A percentile compares a stretch with the other conserved stretches of the same genome.
Conservation (phyloP, 1,140 invertebrate species). For the Lordiphosa mommai region DNA sequence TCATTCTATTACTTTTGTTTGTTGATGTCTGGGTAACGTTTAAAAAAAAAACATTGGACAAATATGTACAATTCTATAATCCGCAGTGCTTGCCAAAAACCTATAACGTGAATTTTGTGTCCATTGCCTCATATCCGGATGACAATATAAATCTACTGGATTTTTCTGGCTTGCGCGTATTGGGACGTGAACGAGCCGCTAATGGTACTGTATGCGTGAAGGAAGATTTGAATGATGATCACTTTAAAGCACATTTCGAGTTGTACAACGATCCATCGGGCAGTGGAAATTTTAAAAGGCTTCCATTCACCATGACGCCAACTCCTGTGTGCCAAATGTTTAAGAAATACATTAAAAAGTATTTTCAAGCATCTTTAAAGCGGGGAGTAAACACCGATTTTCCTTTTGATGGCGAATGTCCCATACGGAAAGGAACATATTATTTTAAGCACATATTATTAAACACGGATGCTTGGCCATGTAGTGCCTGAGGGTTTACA, state of each 20-base stretch:
- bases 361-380: neutral
- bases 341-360: neutral
- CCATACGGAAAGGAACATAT: neutral
- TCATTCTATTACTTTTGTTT: neutral
- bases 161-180: neutral
- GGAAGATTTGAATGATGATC: slow-evolving; percentile 5
- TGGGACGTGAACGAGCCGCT: slow-evolving; percentile 10
- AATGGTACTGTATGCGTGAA: slow-evolving; percentile 26
- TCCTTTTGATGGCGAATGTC: slow-evolving; percentile 17
- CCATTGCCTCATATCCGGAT: neutral
- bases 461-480: too few relatives aligned
- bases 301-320: slow-evolving; percentile 4
- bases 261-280: slow-evolving; percentile 12
- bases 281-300: slow-evolving; percentile 17
- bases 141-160: neutral
- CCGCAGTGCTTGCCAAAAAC: neutral
- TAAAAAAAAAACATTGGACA: neutral
- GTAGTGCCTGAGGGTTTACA: too few relatives aligned
- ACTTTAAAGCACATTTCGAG: slow-evolving; percentile 5
- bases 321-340: slow-evolving; percentile 14
- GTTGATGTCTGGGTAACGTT: neutral
- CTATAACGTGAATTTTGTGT: neutral
- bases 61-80: too few relatives aligned
- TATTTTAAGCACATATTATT: too few relatives aligned
- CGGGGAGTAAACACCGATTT: slow-evolving; percentile 20